Conservation (phyloP, 2,113 vertebrate genomes). For the Etheostoma spectabile region DNA sequence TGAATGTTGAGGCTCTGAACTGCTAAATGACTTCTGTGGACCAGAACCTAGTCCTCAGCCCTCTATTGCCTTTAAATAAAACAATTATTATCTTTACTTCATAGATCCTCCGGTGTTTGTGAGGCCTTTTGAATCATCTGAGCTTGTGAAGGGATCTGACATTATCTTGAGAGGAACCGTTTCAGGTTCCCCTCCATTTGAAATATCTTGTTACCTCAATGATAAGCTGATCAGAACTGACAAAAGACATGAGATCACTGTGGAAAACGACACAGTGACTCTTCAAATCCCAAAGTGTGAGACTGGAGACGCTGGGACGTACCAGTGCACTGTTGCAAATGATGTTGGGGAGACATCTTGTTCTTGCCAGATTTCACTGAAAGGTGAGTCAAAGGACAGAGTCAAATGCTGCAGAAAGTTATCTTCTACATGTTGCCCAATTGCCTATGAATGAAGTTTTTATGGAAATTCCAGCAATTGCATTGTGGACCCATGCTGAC, state of each 20-base stretch:
- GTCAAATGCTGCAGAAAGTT: no score
- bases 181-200: conserved; percentile 92
- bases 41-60: conserved; percentile 1
- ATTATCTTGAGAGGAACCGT: conserved; percentile 89
- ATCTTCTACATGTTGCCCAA: conserved; percentile 8
- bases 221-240: conserved; percentile 88
- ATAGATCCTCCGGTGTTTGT: conserved; percentile 92
- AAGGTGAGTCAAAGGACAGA: conserved; percentile 88
- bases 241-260: conserved; percentile 88
- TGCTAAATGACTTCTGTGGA: conserved; percentile 30
- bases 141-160: conserved; percentile 90
- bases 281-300: conserved; percentile 91
- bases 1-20: not conserved
- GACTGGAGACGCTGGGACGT: conserved; percentile 88
- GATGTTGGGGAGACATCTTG: conserved; percentile 91
- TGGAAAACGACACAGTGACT: conserved; percentile 86
- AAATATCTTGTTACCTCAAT: conserved; percentile 92
- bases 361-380: conserved; percentile 87
- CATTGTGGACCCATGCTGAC: not conserved
- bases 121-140: conserved; percentile 89
- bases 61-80: not conserved
- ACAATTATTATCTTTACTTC: conserved; percentile 43
- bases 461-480: not conserved
- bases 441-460: not conserved
- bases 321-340: conserved; percentile 90